phyloP scores from a whole-genome alignment of 2,113 vertebrate species.

The Chionodraco myersi region DNA sequence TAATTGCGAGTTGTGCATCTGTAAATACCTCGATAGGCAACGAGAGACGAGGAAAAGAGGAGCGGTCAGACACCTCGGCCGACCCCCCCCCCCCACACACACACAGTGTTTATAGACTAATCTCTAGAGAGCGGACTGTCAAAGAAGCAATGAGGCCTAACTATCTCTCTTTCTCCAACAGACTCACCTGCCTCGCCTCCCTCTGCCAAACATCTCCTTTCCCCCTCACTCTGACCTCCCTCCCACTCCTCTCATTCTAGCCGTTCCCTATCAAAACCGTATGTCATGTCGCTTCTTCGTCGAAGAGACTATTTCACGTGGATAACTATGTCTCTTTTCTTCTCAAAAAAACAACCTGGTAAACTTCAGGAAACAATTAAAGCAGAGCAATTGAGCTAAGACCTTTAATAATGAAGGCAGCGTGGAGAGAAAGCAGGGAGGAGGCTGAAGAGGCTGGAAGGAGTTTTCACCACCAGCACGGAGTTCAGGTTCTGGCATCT shows the following conservation, averaged over 20 bases:
- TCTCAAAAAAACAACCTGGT: slow-evolving; percentile 54
- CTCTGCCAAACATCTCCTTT: slow-evolving; percentile 43
- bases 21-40: slow-evolving; percentile 70
- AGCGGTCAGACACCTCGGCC: no score
- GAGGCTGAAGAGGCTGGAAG: slow-evolving; percentile 14
- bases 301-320: slow-evolving; percentile 11
- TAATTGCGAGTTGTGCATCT: slow-evolving; percentile 69
- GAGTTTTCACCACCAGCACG: slow-evolving; percentile 49
- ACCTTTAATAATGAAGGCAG: slow-evolving; percentile 75
- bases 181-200: slow-evolving; percentile 55
- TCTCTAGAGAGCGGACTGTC: slow-evolving; percentile 54
- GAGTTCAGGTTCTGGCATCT: slow-evolving; percentile 22
- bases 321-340: slow-evolving; percentile 38
- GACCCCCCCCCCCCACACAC: slow-evolving; percentile 7
- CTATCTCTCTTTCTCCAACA: slow-evolving; percentile 53
- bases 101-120: slow-evolving; percentile 48
- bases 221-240: slow-evolving; percentile 23
- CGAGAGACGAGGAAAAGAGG: slow-evolving; percentile 18
- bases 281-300: slow-evolving; percentile 2
- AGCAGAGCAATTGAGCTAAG: slow-evolving; percentile 71
- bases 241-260: slow-evolving; percentile 23
- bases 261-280: not conserved
- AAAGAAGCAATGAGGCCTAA: slow-evolving; percentile 67
- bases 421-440: slow-evolving; percentile 48
- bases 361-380: slow-evolving; percentile 81